Conservation (phyloP, 2,888 invertebrate genomes). For the Lithodes maja region DNA sequence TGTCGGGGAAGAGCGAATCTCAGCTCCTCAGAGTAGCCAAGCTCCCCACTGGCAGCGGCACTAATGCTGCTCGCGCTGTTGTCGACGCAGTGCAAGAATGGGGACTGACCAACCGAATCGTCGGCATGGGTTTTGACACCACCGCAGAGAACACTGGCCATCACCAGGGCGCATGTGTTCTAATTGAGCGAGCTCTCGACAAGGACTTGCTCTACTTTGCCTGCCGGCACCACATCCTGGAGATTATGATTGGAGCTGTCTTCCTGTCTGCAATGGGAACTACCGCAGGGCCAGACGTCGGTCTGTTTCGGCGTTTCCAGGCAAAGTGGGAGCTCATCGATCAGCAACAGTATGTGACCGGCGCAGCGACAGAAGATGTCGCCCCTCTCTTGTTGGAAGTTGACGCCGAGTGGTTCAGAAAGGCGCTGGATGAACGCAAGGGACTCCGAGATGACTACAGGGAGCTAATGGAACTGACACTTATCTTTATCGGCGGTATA, state of each 20-base stretch:
- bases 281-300: conserved; percentile 20
- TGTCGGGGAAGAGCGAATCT: conserved; percentile 6
- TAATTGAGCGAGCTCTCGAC: conserved; percentile 18
- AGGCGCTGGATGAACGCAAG: too few relatives aligned
- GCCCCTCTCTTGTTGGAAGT: neutral
- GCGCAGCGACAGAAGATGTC: conserved; percentile 22
- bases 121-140: conserved; percentile 11
- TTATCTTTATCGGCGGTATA: too few relatives aligned
- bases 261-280: conserved; percentile 1
- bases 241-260: neutral
- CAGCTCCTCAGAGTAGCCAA: conserved; percentile 1
- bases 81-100: conserved; percentile 2
- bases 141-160: conserved; percentile 32
- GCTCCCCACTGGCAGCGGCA: conserved; percentile 27
- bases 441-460: too few relatives aligned
- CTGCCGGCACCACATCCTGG: neutral
- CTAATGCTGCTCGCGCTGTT: conserved; percentile 32
- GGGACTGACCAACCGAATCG: too few relatives aligned
- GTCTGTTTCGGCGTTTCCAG: neutral
- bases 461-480: too few relatives aligned
- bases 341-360: neutral
- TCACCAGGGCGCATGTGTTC: conserved; percentile 34
- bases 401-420: too few relatives aligned
- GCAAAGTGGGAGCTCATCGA: too few relatives aligned
- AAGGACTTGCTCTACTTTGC: conserved; percentile 4